Base-by-base conservation (phyloP, 2,888 invertebrate species). In the Pollenia labialis region DNA sequence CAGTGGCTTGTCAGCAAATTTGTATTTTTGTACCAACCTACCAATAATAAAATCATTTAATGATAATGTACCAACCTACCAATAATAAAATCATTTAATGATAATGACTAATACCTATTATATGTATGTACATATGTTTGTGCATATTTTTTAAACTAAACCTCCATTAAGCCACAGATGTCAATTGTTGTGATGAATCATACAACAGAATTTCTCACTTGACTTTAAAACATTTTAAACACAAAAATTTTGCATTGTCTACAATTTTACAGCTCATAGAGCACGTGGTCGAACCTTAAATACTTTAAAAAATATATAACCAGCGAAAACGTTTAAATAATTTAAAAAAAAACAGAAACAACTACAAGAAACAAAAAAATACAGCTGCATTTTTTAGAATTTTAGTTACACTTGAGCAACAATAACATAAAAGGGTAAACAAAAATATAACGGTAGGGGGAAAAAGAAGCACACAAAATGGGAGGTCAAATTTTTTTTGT, bases 311-410 rank as follows among this genome's bases (percentile, higher is more conserved):
- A 23, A 23, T 2, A 11, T 66, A 46, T 44, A 54, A 54, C 14
- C 16, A 10, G 32, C 54, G 4, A 18, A 54, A 81, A 66, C 23
- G 52, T 68, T 81, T 68, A 71, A 69, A 75, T 58, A 75, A 58
- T 50, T 58, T 77, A 48, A 42, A 74, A 4, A 23, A 42, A 66
- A 58, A 76, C 42, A 23, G 6, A 48, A n/a, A 58, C 50, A 75
- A 68, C 32, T 7, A 48, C 42, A 32, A 68, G n/a, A 58, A n/a
- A 72, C 18, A 58, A 68, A 68, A 60, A 58, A 56, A 68, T 60
- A 58, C 86, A 86, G 83, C 86, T 86, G 86, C 83, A 86, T 4
- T 79, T 79, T 32, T 83, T 58, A 79, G 12, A 79, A 84, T n/a
- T 79, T 79, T 79, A 66, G 74, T 79, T 74, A 46, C 74, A 79